Percentiles rank a stretch among this genome's conserved stretches.
phyloP scores from a whole-genome alignment of 92 coral and sea anemone species.

The Blastomussa wellsi region DNA sequence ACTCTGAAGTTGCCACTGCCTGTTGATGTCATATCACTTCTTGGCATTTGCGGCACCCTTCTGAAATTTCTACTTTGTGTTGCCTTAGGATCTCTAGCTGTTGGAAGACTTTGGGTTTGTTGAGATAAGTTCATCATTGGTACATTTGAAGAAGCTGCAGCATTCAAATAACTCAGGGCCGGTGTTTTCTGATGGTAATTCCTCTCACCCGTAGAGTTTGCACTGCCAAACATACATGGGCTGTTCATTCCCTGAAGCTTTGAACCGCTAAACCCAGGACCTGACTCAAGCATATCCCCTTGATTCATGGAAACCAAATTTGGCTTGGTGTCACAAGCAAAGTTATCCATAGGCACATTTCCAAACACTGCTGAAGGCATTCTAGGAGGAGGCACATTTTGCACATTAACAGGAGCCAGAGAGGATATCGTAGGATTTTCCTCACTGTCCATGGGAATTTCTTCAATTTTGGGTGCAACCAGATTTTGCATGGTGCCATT shows the following conservation, averaged over 20 bases:
- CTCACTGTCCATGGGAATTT: constrained; percentile 16
- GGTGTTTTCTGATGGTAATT: constrained; percentile 21
- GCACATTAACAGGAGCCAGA: background rate
- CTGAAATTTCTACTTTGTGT: background rate
- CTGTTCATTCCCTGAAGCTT: constrained; percentile 20
- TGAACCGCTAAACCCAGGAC: background rate
- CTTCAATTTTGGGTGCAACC: constrained; percentile 58
- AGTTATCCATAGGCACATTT: constrained; percentile 25
- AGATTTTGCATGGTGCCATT: constrained; percentile 28
- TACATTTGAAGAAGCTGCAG: background rate
- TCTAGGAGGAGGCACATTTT: background rate
- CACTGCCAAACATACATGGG: constrained; percentile 38
- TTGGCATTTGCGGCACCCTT: constrained; percentile 8
- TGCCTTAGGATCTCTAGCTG: constrained; percentile 2
- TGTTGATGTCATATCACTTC: background rate
- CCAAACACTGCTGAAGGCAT: constrained; percentile 1
- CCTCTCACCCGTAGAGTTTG: constrained; percentile 3
- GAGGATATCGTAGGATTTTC: background rate
- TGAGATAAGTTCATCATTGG: background rate
- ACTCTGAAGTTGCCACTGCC: background rate
- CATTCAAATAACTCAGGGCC: background rate
- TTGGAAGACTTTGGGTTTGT: background rate
- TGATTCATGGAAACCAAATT: constrained; percentile 8
- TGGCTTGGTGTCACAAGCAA: constrained; percentile 29
- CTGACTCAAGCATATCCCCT: background rate